Percentiles rank a stretch among this genome's conserved stretches.
Conservation (phyloP, 92 coral and sea anemone genomes). For the Palythoa grandis region DNA sequence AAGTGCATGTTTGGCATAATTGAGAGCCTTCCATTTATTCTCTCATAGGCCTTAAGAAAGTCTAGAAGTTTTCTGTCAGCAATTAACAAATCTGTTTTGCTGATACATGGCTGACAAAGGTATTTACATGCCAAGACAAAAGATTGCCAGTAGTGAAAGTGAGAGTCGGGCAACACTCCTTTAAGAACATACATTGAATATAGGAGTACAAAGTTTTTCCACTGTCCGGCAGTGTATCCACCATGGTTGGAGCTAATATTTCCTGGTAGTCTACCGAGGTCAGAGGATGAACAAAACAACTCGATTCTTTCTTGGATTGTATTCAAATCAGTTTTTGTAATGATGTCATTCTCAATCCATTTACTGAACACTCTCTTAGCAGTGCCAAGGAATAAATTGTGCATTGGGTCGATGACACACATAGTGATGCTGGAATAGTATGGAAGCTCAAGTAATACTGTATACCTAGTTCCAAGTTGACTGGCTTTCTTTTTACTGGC, state of each 20-base stretch:
- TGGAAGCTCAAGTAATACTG: constrained; percentile 46
- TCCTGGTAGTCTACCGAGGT: constrained; percentile 47
- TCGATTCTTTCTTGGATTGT: constrained; percentile 53
- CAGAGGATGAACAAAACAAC: constrained; percentile 32
- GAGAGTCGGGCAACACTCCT: constrained; percentile 40
- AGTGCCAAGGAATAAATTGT: constrained; percentile 63
- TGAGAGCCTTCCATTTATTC: constrained; percentile 35
- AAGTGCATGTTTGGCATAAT: constrained; percentile 50
- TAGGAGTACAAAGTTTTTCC: constrained; percentile 43
- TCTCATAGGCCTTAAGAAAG: constrained; percentile 46
- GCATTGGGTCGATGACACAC: constrained; percentile 70
- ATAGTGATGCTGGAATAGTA: constrained; percentile 53
- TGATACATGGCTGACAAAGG: constrained; percentile 51
- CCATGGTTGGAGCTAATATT: constrained; percentile 50
- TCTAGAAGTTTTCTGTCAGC: constrained; percentile 43
- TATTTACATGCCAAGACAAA: constrained; percentile 46
- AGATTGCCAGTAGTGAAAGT: constrained; percentile 47
- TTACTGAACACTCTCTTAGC: constrained; percentile 50
- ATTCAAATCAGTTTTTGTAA: constrained; percentile 49
- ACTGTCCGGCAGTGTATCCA: constrained; percentile 53
- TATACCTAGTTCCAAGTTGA: constrained; percentile 51
- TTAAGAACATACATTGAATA: constrained; percentile 47
- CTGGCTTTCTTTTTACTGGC: constrained; percentile 48
- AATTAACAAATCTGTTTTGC: constrained; percentile 26
- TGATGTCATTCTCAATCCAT: constrained; percentile 62